phyloP scores from a whole-genome alignment of 2,888 invertebrate species.

The Melieria crassipennis region DNA sequence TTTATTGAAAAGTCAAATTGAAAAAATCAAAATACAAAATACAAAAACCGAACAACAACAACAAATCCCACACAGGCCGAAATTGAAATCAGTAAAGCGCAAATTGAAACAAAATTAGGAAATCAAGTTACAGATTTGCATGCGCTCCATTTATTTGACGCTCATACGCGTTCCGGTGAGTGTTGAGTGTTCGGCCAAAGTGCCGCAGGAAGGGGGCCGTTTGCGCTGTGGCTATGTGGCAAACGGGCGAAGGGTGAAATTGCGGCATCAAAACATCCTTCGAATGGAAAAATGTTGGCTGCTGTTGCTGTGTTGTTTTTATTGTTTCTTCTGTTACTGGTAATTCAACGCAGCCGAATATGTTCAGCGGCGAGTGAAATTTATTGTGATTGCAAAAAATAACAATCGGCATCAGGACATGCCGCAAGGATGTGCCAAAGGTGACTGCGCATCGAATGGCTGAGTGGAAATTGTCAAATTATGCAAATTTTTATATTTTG shows the following conservation, averaged over 20 bases:
- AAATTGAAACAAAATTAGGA: conserved; percentile 64
- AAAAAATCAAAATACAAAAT: too few species aligned
- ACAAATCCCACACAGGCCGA: not conserved
- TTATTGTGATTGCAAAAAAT: conserved; percentile 36
- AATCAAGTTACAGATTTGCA: conserved; percentile 63
- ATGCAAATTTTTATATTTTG: conserved; percentile 53
- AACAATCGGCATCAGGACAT: not conserved
- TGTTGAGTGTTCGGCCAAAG: too few species aligned
- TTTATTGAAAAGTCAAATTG: too few species aligned
- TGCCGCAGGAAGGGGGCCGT: too few species aligned
- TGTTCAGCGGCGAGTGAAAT: conserved; percentile 27
- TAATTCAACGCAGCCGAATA: conserved; percentile 10
- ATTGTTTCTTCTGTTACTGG: not conserved
- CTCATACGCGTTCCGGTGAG: too few species aligned
- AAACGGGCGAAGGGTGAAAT: too few species aligned
- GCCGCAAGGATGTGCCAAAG: conserved; percentile 12
- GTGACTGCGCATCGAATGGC: not conserved
- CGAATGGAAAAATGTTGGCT: too few species aligned
- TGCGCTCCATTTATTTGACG: conserved; percentile 58
- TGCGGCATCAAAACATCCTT: too few species aligned
- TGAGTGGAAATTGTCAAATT: conserved; percentile 36
- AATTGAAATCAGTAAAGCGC: conserved; percentile 46
- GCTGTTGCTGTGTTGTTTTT: too few species aligned
- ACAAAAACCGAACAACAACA: too few species aligned
- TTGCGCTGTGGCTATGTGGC: too few species aligned